Conservation (phyloP, 2,113 vertebrate genomes). For the Malaclemys terrapin region DNA sequence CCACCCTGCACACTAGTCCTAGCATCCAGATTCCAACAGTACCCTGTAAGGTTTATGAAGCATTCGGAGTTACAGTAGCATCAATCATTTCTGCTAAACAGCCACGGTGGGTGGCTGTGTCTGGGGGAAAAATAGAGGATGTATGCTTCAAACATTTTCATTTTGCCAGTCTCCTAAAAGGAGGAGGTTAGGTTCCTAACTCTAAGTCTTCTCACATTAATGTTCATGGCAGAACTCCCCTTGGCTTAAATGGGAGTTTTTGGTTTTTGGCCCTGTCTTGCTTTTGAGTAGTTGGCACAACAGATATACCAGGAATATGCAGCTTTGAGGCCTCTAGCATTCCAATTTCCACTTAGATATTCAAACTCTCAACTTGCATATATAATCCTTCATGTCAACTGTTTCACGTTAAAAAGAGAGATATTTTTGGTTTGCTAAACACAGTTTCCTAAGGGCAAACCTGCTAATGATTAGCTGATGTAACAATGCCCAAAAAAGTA, state of each 20-base stretch:
- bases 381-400: slow-evolving; percentile 59
- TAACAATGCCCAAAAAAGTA: slow-evolving; percentile 58
- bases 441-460: slow-evolving; percentile 65
- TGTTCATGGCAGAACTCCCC: not conserved
- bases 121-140: not conserved
- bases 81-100: not conserved
- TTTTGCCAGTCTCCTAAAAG: not conserved
- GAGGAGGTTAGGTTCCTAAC: not conserved
- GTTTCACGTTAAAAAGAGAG: slow-evolving; percentile 66
- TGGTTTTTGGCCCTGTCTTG: not conserved
- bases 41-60: not conserved
- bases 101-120: not conserved
- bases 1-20: not conserved
- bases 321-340: slow-evolving; percentile 29
- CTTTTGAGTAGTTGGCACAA: slow-evolving; percentile 41
- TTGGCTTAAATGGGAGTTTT: not conserved
- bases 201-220: not conserved
- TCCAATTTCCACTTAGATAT: slow-evolving; percentile 39
- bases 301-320: slow-evolving; percentile 2
- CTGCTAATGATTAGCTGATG: slow-evolving; percentile 68
- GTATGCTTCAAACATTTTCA: not conserved
- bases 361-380: slow-evolving; percentile 50
- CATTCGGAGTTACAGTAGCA: not conserved
- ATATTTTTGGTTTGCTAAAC: slow-evolving; percentile 62
- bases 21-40: not conserved